Conservation (phyloP, 2,113 vertebrate genomes). For the Nesogale talazaci region DNA sequence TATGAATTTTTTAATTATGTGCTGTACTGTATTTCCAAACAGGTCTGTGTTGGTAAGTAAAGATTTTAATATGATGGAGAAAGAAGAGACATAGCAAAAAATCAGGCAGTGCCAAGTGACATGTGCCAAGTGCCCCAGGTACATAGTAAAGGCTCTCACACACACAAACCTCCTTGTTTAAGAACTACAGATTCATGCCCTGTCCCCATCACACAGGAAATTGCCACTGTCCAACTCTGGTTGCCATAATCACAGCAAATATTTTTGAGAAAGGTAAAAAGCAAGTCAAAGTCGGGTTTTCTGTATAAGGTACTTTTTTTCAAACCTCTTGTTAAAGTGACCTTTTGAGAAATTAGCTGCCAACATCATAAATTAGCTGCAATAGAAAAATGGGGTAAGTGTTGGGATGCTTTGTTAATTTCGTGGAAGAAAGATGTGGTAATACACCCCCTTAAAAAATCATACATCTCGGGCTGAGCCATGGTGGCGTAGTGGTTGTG, state of each 20-base stretch:
- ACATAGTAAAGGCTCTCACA: background rate
- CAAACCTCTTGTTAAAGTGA: background rate
- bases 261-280: background rate
- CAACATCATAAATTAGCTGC: too few species aligned
- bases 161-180: background rate
- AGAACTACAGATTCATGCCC: background rate
- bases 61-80: slow-evolving; percentile 4
- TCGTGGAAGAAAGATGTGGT: too few species aligned
- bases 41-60: background rate
- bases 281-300: background rate
- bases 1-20: background rate
- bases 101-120: background rate
- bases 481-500: too few species aligned
- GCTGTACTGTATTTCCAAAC: background rate
- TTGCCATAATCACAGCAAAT: background rate
- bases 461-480: too few species aligned
- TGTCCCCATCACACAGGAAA: background rate
- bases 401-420: too few species aligned
- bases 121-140: background rate
- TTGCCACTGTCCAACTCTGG: background rate
- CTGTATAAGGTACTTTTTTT: background rate
- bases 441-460: too few species aligned
- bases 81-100: background rate
- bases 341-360: background rate
- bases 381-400: too few species aligned